Conservation (phyloP, 64 coral and sea anemone species). For the Platygyra sinensis region DNA sequence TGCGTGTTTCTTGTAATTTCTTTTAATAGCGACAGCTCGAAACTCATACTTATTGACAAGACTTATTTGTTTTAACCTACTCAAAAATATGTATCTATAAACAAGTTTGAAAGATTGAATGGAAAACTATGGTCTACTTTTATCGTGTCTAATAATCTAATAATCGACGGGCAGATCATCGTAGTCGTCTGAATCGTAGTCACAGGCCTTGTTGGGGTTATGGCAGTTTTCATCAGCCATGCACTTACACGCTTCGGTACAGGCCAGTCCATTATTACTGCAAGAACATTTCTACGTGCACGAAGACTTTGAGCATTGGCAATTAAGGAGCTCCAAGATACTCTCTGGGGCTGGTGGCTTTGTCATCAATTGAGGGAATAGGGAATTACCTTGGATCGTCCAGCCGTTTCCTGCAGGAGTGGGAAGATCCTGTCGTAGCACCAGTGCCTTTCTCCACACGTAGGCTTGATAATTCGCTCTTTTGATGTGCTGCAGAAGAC, state of each 20-base stretch:
- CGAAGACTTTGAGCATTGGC: constrained; percentile 15
- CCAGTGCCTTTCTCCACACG: constrained; percentile 42
- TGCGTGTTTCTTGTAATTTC: too few species aligned
- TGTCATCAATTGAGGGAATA: constrained; percentile 27
- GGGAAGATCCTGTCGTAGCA: constrained; percentile 26
- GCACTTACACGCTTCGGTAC: constrained; percentile 35
- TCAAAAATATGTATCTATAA: too few species aligned
- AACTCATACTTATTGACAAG: too few species aligned
- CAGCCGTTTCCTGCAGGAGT: constrained; percentile 21
- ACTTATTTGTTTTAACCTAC: too few species aligned
- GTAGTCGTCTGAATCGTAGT: background rate
- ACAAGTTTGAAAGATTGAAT: too few species aligned
- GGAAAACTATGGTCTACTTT: too few species aligned
- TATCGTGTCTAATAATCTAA: too few species aligned
- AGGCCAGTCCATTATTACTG: constrained; percentile 32
- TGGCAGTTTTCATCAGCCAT: constrained; percentile 48
- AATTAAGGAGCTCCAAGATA: constrained; percentile 31
- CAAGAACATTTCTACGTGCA: constrained; percentile 25
- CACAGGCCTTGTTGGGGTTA: constrained; percentile 19
- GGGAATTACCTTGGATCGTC: constrained; percentile 11
- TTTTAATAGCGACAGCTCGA: too few species aligned
- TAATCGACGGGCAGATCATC: too few species aligned
- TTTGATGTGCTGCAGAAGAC: constrained; percentile 38
- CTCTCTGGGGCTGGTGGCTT: constrained; percentile 22
- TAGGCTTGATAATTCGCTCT: constrained; percentile 48